A percentile compares a stretch with the other conserved stretches of the same genome.
Evolutionary conservation across 1,140 invertebrate genomes (phyloP).

Genomic region (Atta cephalotes): DNA sequence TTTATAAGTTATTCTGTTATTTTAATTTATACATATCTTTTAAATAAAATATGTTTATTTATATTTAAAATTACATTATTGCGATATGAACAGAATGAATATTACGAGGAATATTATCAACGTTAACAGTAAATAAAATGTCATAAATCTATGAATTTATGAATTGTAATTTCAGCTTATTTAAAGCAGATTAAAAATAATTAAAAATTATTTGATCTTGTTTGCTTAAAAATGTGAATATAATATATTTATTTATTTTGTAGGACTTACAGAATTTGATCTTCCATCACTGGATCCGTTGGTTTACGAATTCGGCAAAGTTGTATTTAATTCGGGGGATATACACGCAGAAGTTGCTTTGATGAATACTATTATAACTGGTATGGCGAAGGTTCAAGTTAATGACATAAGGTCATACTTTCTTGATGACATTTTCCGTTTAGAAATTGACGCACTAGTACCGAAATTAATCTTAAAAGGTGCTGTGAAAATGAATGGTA

Average conservation of each 20-base stretch:
- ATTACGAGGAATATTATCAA: neutral
- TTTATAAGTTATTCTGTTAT: neutral
- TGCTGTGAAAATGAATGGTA: neutral
- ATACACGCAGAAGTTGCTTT: neutral
- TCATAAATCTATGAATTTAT: neutral
- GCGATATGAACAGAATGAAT: neutral
- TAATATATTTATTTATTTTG: neutral
- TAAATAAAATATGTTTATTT: neutral
- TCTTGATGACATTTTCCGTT: neutral
- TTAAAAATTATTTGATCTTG: neutral
- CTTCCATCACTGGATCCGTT: neutral
- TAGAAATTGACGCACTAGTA: neutral
- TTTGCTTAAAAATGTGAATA: neutral
- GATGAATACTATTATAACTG: neutral
- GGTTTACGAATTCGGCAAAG: neutral
- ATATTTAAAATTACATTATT: neutral
- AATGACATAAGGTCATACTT: neutral
- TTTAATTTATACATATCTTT: neutral
- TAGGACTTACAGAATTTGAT: conserved; percentile 20
- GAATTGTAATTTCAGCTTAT: neutral
- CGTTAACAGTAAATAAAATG: neutral
- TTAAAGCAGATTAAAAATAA: neutral
- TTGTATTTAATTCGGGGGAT: neutral
- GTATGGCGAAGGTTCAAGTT: neutral
- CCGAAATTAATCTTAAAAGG: neutral